Evolutionary conservation across 2,888 invertebrate genomes (phyloP).

Genomic region (Balanococcus diminutus): DNA sequence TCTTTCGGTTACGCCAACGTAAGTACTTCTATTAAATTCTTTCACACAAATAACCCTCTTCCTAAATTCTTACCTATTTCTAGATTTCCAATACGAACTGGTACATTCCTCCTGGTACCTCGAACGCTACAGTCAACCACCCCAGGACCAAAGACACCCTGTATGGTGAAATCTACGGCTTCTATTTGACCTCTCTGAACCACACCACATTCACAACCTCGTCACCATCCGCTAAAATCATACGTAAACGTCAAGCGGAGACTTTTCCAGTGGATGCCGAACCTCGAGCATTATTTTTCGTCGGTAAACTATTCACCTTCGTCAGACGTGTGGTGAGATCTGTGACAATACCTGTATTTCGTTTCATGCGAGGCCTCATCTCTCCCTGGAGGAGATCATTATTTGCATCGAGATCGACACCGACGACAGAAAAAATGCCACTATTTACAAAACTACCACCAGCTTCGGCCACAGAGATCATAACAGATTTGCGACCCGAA

Average conservation of each 20-base stretch:
- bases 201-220: not conserved
- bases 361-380: slow-evolving; percentile 33
- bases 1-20: slow-evolving; percentile 39
- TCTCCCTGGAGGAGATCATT: slow-evolving; percentile 31
- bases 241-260: not conserved
- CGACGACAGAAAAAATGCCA: not conserved
- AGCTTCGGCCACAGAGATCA: not conserved
- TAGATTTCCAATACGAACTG: not conserved
- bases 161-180: slow-evolving; percentile 46
- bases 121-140: slow-evolving; percentile 33
- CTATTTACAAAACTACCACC: slow-evolving; percentile 1
- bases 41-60: not conserved
- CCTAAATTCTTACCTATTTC: not conserved
- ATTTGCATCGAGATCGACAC: not conserved
- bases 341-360: slow-evolving; percentile 38
- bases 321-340: slow-evolving; percentile 29
- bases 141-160: slow-evolving; percentile 12
- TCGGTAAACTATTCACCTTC: slow-evolving; percentile 40
- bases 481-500: not conserved
- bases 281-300: not conserved
- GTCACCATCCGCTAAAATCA: not conserved
- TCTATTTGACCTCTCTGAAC: slow-evolving; percentile 23
- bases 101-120: not conserved
- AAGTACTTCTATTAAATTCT: not conserved
- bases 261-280: not conserved